These are phyloP conservation scores for Myotis daubentonii DNA, from an alignment of 2,797 vertebrate species.

Conservation along the genomic window DNA sequence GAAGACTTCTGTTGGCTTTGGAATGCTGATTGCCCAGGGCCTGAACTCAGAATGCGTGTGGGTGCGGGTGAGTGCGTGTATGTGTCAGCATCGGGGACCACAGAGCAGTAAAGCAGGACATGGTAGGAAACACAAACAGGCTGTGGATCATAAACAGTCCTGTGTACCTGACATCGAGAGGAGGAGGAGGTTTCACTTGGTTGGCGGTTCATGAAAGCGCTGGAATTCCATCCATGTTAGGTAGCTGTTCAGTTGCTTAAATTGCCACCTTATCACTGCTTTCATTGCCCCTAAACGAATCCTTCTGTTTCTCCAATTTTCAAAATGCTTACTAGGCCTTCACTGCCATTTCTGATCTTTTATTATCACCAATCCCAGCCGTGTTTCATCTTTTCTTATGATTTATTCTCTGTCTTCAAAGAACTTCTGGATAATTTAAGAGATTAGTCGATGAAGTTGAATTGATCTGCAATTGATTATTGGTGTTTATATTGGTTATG, in stretches of 20 bases:
- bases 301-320: neutral
- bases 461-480: neutral
- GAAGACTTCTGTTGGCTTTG: neutral
- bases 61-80: neutral
- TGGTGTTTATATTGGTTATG: neutral
- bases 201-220: neutral
- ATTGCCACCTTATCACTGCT: neutral
- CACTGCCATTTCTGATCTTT: conserved; percentile 12
- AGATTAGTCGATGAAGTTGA: neutral
- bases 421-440: conserved; percentile 10
- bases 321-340: neutral
- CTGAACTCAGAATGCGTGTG: neutral
- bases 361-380: neutral
- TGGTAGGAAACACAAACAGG: neutral
- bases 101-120: neutral
- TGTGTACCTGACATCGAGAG: neutral
- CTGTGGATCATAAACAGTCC: neutral
- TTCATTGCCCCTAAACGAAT: neutral
- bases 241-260: neutral
- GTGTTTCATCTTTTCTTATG: neutral
- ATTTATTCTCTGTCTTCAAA: conserved; percentile 40
- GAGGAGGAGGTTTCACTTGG: neutral
- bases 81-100: neutral
- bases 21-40: neutral
- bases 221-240: neutral